Evolutionary conservation across 92 coral and sea anemone species (phyloP).

Genomic region (Epizoanthus scotinus): DNA sequence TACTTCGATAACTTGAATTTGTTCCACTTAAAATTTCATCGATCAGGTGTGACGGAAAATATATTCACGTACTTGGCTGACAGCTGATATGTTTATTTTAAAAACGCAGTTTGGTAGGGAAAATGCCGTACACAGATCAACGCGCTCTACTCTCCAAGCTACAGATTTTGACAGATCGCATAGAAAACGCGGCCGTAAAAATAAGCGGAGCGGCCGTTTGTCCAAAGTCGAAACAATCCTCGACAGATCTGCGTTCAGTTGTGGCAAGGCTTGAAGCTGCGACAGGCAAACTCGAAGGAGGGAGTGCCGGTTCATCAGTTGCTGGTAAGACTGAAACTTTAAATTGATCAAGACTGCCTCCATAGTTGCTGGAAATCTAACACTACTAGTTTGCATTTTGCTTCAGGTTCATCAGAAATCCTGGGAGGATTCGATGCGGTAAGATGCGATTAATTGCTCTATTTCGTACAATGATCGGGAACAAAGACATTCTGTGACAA

Average conservation of each 20-base stretch:
- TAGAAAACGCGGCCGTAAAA: conserved; percentile 37
- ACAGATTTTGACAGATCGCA: conserved; percentile 31
- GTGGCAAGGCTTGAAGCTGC: conserved; percentile 56
- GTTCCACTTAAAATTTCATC: background rate
- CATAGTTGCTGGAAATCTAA: too few species aligned
- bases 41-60: conserved; percentile 24
- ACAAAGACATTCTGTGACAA: conserved; percentile 24
- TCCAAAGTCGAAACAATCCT: conserved; percentile 23
- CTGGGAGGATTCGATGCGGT: conserved; percentile 33
- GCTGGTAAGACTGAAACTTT: conserved; percentile 13
- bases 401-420: conserved; percentile 19
- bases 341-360: background rate
- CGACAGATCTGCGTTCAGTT: conserved; percentile 41
- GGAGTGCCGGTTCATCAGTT: conserved; percentile 12
- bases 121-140: conserved; percentile 42
- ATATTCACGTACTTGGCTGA: background rate
- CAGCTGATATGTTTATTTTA: background rate
- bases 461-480: background rate
- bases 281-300: conserved; percentile 52
- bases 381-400: background rate
- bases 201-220: conserved; percentile 27
- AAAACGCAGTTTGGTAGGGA: background rate
- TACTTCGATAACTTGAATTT: background rate
- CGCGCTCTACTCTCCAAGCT: conserved; percentile 32
- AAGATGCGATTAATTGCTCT: background rate